A percentile compares a stretch with the other conserved stretches of the same genome.
Evolutionary conservation across 2,113 vertebrate genomes (phyloP).

Genomic region (Todiramphus chloris): DNA sequence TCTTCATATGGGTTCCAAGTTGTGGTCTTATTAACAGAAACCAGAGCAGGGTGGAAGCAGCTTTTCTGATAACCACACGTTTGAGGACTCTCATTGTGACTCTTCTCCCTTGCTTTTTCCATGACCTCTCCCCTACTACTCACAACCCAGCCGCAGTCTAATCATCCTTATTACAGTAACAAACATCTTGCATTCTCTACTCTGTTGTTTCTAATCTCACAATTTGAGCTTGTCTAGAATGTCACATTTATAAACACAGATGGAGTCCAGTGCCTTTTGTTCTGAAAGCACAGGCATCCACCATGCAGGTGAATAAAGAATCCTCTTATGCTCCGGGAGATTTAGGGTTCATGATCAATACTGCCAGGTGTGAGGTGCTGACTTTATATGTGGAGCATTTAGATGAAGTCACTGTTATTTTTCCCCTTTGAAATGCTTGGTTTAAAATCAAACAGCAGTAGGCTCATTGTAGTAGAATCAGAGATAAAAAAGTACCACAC

Average conservation of each 20-base stretch:
- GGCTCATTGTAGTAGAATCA: not conserved
- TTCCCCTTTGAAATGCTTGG: not conserved
- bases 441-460: not conserved
- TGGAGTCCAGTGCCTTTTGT: not conserved
- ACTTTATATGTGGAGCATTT: not conserved
- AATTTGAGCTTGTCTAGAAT: not conserved
- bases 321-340: not conserved
- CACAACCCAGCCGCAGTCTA: not conserved
- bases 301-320: not conserved
- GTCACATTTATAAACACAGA: not conserved
- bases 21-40: slow-evolving; percentile 44
- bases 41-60: slow-evolving; percentile 36
- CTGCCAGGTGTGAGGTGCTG: not conserved
- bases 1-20: slow-evolving; percentile 3
- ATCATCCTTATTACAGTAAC: not conserved
- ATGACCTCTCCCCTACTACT: not conserved
- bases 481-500: not conserved
- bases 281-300: not conserved
- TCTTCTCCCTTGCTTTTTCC: not conserved
- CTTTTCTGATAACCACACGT: slow-evolving; percentile 23
- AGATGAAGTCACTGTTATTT: not conserved
- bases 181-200: slow-evolving; percentile 1
- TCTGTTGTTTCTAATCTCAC: slow-evolving; percentile 20
- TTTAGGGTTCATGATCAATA: not conserved
- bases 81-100: not conserved